Conservation (phyloP, 2,888 invertebrate genomes). For the Acanthosepion esculentum region DNA sequence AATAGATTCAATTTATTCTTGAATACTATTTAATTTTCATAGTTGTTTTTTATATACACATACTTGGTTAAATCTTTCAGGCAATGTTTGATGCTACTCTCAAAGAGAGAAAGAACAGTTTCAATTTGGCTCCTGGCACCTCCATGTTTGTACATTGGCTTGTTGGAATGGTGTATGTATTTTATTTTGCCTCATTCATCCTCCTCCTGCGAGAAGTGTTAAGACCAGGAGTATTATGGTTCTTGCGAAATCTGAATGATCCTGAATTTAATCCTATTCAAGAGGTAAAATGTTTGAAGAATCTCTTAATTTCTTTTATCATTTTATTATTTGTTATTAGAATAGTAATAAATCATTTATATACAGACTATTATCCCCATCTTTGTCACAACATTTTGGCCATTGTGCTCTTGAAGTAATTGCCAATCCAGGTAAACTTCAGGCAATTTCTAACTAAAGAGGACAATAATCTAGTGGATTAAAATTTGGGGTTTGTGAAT, state of each 20-base stretch:
- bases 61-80: conserved; percentile 58
- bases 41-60: too few relatives aligned
- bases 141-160: conserved; percentile 99
- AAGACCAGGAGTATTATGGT: conserved; percentile 98
- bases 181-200: conserved; percentile 94
- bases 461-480: too few relatives aligned
- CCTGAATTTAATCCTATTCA: conserved; percentile 99
- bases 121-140: conserved; percentile 93
- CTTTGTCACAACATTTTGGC: too few relatives aligned
- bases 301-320: background rate
- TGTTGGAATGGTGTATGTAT: conserved; percentile 98
- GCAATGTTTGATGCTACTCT: conserved; percentile 74
- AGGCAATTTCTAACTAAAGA: too few relatives aligned
- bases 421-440: too few relatives aligned
- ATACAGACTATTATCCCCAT: too few relatives aligned
- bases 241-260: conserved; percentile 96
- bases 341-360: too few relatives aligned
- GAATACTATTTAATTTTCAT: too few relatives aligned
- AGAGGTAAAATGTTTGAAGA: conserved; percentile 77
- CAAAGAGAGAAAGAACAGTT: conserved; percentile 85
- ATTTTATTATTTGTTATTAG: background rate
- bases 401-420: too few relatives aligned
- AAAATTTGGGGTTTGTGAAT: too few relatives aligned
- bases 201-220: conserved; percentile 93
- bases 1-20: too few relatives aligned